Conservation (phyloP, 2,888 invertebrate species). For the Cosmia trapezina region DNA sequence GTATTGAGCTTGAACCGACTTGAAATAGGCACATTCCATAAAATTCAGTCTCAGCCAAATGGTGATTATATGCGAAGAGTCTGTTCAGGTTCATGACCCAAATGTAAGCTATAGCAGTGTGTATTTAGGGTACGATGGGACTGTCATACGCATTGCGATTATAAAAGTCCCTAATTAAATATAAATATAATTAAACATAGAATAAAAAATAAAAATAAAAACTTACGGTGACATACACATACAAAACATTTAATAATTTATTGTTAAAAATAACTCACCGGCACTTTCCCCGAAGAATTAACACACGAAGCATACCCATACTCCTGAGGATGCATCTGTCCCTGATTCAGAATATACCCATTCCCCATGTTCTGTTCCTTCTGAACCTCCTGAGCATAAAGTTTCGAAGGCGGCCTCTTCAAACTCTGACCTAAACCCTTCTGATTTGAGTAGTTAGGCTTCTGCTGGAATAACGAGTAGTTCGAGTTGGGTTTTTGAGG, state of each 20-base stretch:
- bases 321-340: slow-evolving; percentile 83
- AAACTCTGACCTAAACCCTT: slow-evolving; percentile 75
- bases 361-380: slow-evolving; percentile 81
- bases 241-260: too few species aligned
- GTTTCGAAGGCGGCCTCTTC: slow-evolving; percentile 85
- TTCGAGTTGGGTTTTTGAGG: slow-evolving; percentile 82
- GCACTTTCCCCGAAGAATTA: slow-evolving; percentile 83
- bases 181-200: too few species aligned
- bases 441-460: slow-evolving; percentile 77
- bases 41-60: too few species aligned
- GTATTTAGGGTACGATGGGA: too few species aligned
- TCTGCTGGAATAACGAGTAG: slow-evolving; percentile 85
- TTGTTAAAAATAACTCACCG: slow-evolving; percentile 69
- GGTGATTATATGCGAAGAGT: too few species aligned
- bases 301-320: slow-evolving; percentile 83
- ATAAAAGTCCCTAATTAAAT: background rate
- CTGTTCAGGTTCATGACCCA: too few species aligned
- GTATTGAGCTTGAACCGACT: too few species aligned
- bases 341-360: slow-evolving; percentile 83
- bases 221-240: too few species aligned
- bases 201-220: too few species aligned
- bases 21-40: too few species aligned
- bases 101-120: too few species aligned
- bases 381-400: slow-evolving; percentile 79
- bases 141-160: too few species aligned